Percentiles rank a stretch among this genome's conserved stretches.
Evolutionary conservation across 2,113 vertebrate species (phyloP).

Genomic region (Stigmatopora nigra): DNA sequence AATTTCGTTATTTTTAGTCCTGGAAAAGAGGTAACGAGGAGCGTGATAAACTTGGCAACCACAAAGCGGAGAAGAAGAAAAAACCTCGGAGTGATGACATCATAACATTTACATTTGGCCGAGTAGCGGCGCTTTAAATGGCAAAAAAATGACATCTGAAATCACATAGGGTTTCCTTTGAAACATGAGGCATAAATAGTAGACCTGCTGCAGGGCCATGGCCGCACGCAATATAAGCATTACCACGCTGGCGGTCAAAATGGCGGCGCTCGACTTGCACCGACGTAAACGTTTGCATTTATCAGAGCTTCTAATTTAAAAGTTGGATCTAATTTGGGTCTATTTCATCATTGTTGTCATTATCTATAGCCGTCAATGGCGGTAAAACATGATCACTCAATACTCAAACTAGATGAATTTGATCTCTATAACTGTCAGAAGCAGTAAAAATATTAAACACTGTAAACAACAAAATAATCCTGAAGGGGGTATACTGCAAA

Average conservation of each 20-base stretch:
- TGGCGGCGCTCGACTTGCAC: slow-evolving; percentile 44
- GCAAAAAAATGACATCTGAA: slow-evolving; percentile 7
- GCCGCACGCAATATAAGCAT: slow-evolving; percentile 56
- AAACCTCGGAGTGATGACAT: not conserved
- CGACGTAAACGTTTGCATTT: too few species aligned
- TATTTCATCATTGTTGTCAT: too few species aligned
- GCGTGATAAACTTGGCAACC: not conserved
- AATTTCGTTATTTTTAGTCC: not conserved
- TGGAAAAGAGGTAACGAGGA: not conserved
- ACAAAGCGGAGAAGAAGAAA: slow-evolving; percentile 2
- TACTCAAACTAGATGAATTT: too few species aligned
- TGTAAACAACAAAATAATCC: too few species aligned
- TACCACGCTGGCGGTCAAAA: slow-evolving; percentile 48
- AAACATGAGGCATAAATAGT: slow-evolving; percentile 46
- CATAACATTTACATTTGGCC: not conserved
- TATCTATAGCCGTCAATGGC: too few species aligned
- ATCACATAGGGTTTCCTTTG: slow-evolving; percentile 31
- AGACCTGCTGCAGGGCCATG: slow-evolving; percentile 32
- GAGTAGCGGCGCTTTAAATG: slow-evolving; percentile 15
- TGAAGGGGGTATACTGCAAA: too few species aligned
- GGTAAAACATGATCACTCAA: too few species aligned
- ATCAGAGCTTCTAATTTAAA: too few species aligned
- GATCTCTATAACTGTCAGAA: too few species aligned
- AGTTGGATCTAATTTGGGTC: too few species aligned
- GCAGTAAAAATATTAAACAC: too few species aligned